phyloP scores from a whole-genome alignment of 2,888 invertebrate genomes.

The Phalangium opilio region DNA sequence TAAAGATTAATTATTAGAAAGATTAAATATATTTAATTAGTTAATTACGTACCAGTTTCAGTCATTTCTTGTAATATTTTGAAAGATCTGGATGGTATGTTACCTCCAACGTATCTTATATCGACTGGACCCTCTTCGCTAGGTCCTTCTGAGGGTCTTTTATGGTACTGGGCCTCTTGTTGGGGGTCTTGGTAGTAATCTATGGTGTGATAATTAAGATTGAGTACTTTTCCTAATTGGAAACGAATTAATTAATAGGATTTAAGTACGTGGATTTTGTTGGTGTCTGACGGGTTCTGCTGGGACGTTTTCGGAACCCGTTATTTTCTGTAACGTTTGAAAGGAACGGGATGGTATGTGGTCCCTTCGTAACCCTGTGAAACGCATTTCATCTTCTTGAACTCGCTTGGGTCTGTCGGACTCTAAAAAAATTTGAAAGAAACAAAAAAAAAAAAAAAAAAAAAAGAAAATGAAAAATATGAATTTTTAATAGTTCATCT shows the following conservation, averaged over 20 bases:
- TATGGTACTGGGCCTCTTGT: not conserved
- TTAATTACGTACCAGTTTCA: conserved; percentile 26
- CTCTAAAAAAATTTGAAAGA: too few species aligned
- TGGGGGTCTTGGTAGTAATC: not conserved
- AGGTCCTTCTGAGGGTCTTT: conserved; percentile 19
- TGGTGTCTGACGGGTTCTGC: not conserved
- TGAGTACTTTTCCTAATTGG: not conserved
- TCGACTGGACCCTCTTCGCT: conserved; percentile 27
- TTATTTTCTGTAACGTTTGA: conserved; percentile 31
- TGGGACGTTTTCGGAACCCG: not conserved
- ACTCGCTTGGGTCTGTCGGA: too few species aligned
- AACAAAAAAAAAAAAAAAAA: too few species aligned
- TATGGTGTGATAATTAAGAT: not conserved
- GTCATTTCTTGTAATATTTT: conserved; percentile 65
- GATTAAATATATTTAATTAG: too few species aligned
- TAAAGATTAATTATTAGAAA: too few species aligned
- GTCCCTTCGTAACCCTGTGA: conserved; percentile 27
- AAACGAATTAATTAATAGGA: not conserved
- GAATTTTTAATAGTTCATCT: too few species aligned
- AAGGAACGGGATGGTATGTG: conserved; percentile 59
- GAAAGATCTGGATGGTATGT: conserved; percentile 65
- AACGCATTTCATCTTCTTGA: conserved; percentile 30
- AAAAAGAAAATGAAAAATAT: too few species aligned
- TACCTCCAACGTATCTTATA: conserved; percentile 41
- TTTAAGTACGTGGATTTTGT: not conserved